Base-by-base conservation (phyloP, 2,113 vertebrate genomes). In the Passer montanus region DNA sequence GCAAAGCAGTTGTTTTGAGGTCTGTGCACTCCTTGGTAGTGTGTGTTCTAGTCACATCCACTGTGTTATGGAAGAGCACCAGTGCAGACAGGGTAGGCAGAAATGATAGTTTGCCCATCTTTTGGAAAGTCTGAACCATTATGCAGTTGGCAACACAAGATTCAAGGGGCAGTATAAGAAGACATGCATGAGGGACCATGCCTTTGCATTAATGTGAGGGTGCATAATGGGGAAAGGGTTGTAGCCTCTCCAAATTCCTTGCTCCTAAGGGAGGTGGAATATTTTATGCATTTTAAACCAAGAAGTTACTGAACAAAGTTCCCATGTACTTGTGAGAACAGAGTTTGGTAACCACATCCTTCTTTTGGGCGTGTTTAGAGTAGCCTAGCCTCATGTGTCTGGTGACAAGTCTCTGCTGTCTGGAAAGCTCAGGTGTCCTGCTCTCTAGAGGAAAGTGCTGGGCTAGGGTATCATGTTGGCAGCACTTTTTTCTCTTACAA, bases 331-430 rank as follows among this genome's bases (percentile, higher is more conserved):
- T 1, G 1, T 37, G 10, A 87, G 43, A 87, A 50, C n/a, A 31
- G 16, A 68, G 9, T 55, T 37, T 55, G 19, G 9, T 37, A 74
- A 62, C 7, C 2, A 5, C 31, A 19, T 19, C 6, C 62, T 82
- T 44, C 5, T 78, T 62, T 79, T 17, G 10, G 3, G 10, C 19
- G 7, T 0, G 0, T 8, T 9, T 13, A n/a, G 12, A 58, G 12
- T 12, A 28, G 3, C 13, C 13, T 59, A 59, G 7, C 15, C 13
- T 49, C 84, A 39, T 14, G 21, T 69, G 11, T 31, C 46, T 28
- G 12, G 18, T 11, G 2, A 21, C 22, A 72, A 18, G 4, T 35
- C 31, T 66, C 20, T 70, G 26, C 16, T 33, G 43, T 24, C 10
- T 49, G 18, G 13, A 87, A 80, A 93, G 9, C 4, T 44, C 20